phyloP scores from a whole-genome alignment of 2,797 vertebrate species.

The Enoplosus armatus region DNA sequence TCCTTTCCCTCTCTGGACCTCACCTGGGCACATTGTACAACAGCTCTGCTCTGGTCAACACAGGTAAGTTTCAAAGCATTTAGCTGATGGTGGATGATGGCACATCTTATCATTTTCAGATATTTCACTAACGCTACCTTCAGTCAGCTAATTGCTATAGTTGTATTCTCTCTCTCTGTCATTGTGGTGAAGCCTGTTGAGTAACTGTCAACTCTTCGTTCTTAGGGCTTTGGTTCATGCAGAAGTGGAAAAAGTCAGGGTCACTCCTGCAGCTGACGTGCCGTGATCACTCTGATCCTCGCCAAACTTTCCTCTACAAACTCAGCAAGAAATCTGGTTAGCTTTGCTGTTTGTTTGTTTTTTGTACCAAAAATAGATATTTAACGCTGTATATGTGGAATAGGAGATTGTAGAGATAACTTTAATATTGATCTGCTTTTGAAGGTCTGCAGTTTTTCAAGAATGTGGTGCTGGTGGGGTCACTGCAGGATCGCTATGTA shows the following conservation, averaged over 20 bases:
- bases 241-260: slow-evolving; percentile 99
- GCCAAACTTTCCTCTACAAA: slow-evolving; percentile 98
- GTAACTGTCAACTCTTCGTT: slow-evolving; percentile 31
- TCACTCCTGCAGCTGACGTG: slow-evolving; percentile 97
- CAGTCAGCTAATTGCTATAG: background rate
- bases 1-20: slow-evolving; percentile 97
- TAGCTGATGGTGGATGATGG: background rate
- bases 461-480: slow-evolving; percentile 97
- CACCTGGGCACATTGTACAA: slow-evolving; percentile 98
- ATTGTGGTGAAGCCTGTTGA: background rate
- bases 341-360: slow-evolving; percentile 34
- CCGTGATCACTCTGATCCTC: slow-evolving; percentile 97
- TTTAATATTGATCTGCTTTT: slow-evolving; percentile 32
- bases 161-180: slow-evolving; percentile 3
- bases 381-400: background rate
- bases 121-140: background rate
- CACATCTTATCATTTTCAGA: background rate
- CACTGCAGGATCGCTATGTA: slow-evolving; percentile 98
- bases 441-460: slow-evolving; percentile 97
- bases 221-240: slow-evolving; percentile 99
- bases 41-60: slow-evolving; percentile 98
- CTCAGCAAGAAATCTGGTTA: slow-evolving; percentile 98
- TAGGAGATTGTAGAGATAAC: slow-evolving; percentile 11
- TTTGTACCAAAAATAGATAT: background rate
- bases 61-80: slow-evolving; percentile 84